phyloP scores from a whole-genome alignment of 92 coral and sea anemone genomes.

The Plumapathes pennacea region DNA sequence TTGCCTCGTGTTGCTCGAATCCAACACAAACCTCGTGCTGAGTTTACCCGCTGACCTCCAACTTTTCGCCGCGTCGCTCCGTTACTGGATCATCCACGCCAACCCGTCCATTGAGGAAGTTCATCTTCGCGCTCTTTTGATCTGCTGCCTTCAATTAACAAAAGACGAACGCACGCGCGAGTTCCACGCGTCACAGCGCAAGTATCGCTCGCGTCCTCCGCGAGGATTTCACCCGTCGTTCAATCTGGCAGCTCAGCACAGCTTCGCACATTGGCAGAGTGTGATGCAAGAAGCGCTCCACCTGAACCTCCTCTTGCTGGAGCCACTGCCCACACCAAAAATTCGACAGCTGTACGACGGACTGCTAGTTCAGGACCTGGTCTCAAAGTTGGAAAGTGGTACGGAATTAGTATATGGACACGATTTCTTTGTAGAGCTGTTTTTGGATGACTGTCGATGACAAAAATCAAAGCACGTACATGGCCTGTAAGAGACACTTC shows the following conservation, averaged over 20 bases:
- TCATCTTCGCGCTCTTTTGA: slow-evolving; percentile 49
- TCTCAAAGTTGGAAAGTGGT: slow-evolving; percentile 2
- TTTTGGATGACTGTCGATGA: too few relatives aligned
- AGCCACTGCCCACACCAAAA: slow-evolving; percentile 41
- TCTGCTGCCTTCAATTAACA: slow-evolving; percentile 9
- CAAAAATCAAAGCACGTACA: too few relatives aligned
- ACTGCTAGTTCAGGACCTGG: slow-evolving; percentile 18
- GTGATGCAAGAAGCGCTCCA: slow-evolving; percentile 29
- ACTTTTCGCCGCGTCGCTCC: slow-evolving; percentile 42
- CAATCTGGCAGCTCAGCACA: slow-evolving; percentile 40
- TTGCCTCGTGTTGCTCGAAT: slow-evolving; percentile 18
- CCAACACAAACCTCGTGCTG: slow-evolving; percentile 11
- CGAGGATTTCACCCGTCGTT: background rate
- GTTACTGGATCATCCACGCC: slow-evolving; percentile 58
- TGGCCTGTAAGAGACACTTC: too few relatives aligned
- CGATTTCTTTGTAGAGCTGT: too few relatives aligned
- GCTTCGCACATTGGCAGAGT: slow-evolving; percentile 63
- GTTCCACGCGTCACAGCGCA: too few relatives aligned
- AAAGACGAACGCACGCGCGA: too few relatives aligned
- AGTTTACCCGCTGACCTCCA: slow-evolving; percentile 13
- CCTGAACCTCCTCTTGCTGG: slow-evolving; percentile 22
- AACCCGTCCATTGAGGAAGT: slow-evolving; percentile 27
- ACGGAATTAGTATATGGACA: too few relatives aligned
- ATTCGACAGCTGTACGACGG: slow-evolving; percentile 25
- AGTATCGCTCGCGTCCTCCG: too few relatives aligned